Evolutionary conservation across 1,140 invertebrate species (phyloP).

Genomic region (Bombus haemorrhoidalis): DNA sequence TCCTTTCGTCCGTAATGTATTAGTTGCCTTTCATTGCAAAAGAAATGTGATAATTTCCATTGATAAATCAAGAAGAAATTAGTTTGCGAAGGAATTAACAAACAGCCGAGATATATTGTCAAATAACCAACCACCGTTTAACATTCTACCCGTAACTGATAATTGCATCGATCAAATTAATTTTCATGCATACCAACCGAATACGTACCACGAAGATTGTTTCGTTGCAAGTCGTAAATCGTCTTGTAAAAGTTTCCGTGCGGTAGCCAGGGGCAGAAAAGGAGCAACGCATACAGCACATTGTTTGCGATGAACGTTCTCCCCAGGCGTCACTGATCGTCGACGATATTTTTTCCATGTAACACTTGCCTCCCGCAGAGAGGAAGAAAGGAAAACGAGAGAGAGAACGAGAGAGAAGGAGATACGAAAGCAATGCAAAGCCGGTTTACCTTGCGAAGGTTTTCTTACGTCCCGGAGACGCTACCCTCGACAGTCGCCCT

Average conservation of each 20-base stretch:
- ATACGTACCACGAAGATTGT: background rate
- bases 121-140: background rate
- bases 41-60: background rate
- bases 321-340: constrained; percentile 17
- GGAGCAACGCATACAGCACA: constrained; percentile 3
- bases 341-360: background rate
- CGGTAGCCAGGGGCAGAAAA: constrained; percentile 7
- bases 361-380: constrained; percentile 27
- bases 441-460: constrained; percentile 78
- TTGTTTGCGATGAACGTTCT: constrained; percentile 33
- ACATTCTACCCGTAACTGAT: too few relatives aligned
- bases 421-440: constrained; percentile 56
- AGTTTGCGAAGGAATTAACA: background rate
- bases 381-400: constrained; percentile 1
- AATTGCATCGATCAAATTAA: background rate
- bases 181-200: background rate
- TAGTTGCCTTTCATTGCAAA: background rate
- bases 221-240: constrained; percentile 6
- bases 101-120: background rate
- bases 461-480: constrained; percentile 69
- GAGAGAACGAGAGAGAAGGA: background rate
- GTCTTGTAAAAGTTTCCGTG: constrained; percentile 10
- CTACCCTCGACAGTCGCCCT: constrained; percentile 19
- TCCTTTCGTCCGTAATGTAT: too few relatives aligned
- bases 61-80: background rate